Evolutionary conservation across 2,113 vertebrate species (phyloP).

Genomic region (Ancistrus triradiatus): DNA sequence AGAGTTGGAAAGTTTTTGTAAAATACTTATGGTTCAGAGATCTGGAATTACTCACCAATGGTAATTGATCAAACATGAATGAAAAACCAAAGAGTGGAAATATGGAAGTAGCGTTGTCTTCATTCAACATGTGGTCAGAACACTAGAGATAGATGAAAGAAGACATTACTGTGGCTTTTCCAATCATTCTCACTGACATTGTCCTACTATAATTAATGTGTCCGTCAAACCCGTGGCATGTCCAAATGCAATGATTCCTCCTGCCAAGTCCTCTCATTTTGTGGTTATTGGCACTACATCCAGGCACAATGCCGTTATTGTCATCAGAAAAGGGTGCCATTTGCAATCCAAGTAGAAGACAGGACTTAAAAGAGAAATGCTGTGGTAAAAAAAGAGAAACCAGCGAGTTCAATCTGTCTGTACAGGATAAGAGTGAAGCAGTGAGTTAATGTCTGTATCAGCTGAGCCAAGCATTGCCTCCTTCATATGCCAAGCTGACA

Average conservation of each 20-base stretch:
- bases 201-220: constrained; percentile 28
- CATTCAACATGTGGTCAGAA: not conserved
- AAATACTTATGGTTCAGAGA: no score
- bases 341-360: constrained; percentile 24
- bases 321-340: constrained; percentile 41
- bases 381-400: constrained; percentile 28
- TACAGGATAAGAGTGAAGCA: constrained; percentile 40
- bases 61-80: not conserved
- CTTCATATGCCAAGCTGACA: constrained; percentile 48
- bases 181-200: constrained; percentile 17
- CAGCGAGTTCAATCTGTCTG: constrained; percentile 35
- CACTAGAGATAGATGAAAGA: not conserved
- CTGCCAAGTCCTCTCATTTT: constrained; percentile 34
- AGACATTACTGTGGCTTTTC: constrained; percentile 16
- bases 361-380: constrained; percentile 31
- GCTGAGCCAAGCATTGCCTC: constrained; percentile 28
- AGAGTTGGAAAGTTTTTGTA: no score
- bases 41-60: not conserved
- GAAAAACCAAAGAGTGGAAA: no score
- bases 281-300: constrained; percentile 35
- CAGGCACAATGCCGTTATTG: constrained; percentile 37
- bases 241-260: constrained; percentile 20
- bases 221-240: constrained; percentile 21
- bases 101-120: no score
- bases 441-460: constrained; percentile 49